Conservation (phyloP, 2,797 vertebrate species). For the Bradypus variegatus region DNA sequence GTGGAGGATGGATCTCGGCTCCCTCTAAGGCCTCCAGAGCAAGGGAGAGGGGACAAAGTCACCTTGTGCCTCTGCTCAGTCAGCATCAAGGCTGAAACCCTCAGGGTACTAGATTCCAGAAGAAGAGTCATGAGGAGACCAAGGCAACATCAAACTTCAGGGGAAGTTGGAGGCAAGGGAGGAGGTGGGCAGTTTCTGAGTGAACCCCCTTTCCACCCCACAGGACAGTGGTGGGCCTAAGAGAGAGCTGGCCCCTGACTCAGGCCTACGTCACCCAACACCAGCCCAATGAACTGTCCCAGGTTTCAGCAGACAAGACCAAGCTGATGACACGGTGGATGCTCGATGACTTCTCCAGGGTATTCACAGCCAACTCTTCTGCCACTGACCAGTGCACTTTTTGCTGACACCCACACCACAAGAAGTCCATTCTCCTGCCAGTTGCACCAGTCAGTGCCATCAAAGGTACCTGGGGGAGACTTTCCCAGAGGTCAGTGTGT, state of each 20-base stretch:
- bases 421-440: too few relatives aligned
- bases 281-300: too few relatives aligned
- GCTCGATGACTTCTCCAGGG: too few relatives aligned
- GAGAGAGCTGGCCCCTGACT: too few relatives aligned
- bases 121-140: background rate
- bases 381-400: too few relatives aligned
- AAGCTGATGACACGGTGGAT: too few relatives aligned
- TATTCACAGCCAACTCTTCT: too few relatives aligned
- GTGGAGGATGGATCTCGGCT: background rate
- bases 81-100: background rate
- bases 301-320: too few relatives aligned
- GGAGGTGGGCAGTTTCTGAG: background rate
- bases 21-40: background rate
- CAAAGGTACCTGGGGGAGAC: conserved; percentile 34
- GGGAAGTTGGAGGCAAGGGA: too few relatives aligned
- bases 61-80: background rate
- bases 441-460: background rate
- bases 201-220: background rate
- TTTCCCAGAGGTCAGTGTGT: background rate
- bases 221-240: conserved; percentile 45
- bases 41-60: background rate
- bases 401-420: too few relatives aligned
- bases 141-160: background rate
- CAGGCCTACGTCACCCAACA: too few relatives aligned
- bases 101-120: background rate